Evolutionary conservation across 2,113 vertebrate species (phyloP), one percentile per base, ranked within the genome.

Genomic region (Carollia perspicillata): DNA sequence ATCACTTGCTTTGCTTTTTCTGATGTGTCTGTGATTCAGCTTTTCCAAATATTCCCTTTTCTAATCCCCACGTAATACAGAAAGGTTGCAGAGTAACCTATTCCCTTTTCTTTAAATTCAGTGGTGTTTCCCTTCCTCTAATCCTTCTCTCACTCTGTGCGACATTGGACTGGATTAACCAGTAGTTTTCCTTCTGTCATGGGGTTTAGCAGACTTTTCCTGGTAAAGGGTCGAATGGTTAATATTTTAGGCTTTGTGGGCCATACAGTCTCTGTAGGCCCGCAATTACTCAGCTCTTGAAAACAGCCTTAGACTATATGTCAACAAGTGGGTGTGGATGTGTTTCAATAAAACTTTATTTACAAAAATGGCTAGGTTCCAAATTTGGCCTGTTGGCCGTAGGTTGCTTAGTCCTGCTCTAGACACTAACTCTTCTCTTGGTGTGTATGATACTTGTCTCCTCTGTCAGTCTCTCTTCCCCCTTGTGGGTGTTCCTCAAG

Each of bases 341-440:
- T 58, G 23, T 44, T 72, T 68, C 83, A 53, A 2, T 74, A 69
- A 85, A 91, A 77, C 88, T 93, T 86, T 69, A 92, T 93, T 93
- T 58, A 94, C 35, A 74, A 86, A 69, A 8, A 13, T 58, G 33
- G 8, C 42, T 49, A 12, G 44, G 11, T 30, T 66, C 44, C 66
- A 12, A 53, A 11, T 44, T 47, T 16, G 60, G 44, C 33, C 42
- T 74, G 3, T 49, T 63, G 35, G 78, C 77, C 23, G 0, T 33
- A 23, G 20, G 68, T 44, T 51, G 22, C 44, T 42, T n/a, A 9
- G 6, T 6, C 51, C 40, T 78, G 30, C 30, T 69, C 37, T 58
- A 42, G 58, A 71, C 42, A 60, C 63, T 66, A 23, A 49, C 9
- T 14, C 26, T 60, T 28, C n/a, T 47, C 86, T 47, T 84, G 33